Base-by-base conservation (phyloP, 92 coral and sea anemone genomes). In the Epizoanthus stellaris region DNA sequence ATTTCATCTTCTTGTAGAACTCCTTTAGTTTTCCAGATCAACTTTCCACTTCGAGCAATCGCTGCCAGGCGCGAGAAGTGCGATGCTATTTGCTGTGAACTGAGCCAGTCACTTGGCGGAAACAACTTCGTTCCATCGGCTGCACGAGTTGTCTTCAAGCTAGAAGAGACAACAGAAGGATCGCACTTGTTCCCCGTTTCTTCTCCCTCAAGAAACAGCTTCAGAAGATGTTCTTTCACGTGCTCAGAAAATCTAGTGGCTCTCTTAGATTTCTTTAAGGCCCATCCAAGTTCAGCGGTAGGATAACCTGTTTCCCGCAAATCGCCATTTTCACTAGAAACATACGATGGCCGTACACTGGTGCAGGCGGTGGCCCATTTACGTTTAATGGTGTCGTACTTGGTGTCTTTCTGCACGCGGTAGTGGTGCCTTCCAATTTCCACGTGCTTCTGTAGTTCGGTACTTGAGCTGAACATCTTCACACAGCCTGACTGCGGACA, bases 301-400 rank as follows among this genome's bases (percentile, higher is more conserved):
- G 25, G 71, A 38, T 25, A 38, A 5, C 11, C 71, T 20, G 71
- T 38, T 38, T 0, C 10, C 38, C 36, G 25, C 71, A 66, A 25
- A 38, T 20, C 71, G 8, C 39, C 71, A 47, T 47, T 47, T 66
- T 38, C 71, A 66, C 21, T 21, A 6, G 70, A 17, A 23, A 65
- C 70, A 21, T 19, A 23, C 14, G 43, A 38, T 21, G 8, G 11
- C 2, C 71, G 43, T 30, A 80, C 70, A 65, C 58, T 65, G 20
- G 70, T 59, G 16, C 54, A 64, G 12, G 56, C 70, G 54, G n/a
- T 80, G 39, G 75, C 86, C 77, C 76, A 82, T 56, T 82, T 82
- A 12, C 61, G 45, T 75, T 82, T 68, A 21, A 82, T 67, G 30
- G 15, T 16, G 21, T 82, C 86, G 13, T 68, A 82, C 15, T 6